Conservation (phyloP, 2,888 invertebrate species). For the Lepidocyrtoides sp. region DNA sequence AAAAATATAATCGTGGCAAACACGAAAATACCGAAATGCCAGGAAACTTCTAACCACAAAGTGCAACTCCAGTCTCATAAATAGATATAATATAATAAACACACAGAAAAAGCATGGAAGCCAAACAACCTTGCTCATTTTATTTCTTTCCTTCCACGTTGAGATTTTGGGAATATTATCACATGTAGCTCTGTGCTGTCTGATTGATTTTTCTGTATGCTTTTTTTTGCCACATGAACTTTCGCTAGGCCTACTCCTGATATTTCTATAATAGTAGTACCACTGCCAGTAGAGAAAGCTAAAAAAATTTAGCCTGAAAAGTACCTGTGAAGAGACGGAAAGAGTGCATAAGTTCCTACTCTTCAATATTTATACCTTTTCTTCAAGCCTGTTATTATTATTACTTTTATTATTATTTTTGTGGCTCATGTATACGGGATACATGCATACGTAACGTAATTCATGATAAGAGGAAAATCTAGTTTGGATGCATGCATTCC, state of each 20-base stretch:
- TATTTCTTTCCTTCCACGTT: background rate
- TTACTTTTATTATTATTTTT: background rate
- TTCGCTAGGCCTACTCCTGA: background rate
- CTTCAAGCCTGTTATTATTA: background rate
- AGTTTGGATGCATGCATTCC: background rate
- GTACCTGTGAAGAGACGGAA: background rate
- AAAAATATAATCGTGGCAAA: slow-evolving; percentile 12
- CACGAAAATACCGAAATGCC: slow-evolving; percentile 20
- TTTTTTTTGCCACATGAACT: background rate
- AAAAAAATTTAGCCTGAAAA: too few species aligned
- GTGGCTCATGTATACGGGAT: background rate
- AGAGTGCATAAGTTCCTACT: background rate
- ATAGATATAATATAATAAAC: background rate
- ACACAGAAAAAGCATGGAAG: background rate
- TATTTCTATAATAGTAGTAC: background rate
- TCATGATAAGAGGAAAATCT: background rate
- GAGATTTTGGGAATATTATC: background rate
- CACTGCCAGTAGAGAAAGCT: background rate
- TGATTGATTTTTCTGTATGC: slow-evolving; percentile 70
- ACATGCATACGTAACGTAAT: background rate
- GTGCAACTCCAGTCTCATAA: slow-evolving; percentile 23
- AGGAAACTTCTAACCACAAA: background rate
- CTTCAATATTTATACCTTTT: background rate
- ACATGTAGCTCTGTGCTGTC: slow-evolving; percentile 28
- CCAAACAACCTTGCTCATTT: slow-evolving; percentile 25